A percentile compares a stretch with the other conserved stretches of the same genome.
These are phyloP conservation scores for Odocoileus virginianus DNA, from an alignment of 2,113 vertebrate genomes.

Conservation along the genomic window DNA sequence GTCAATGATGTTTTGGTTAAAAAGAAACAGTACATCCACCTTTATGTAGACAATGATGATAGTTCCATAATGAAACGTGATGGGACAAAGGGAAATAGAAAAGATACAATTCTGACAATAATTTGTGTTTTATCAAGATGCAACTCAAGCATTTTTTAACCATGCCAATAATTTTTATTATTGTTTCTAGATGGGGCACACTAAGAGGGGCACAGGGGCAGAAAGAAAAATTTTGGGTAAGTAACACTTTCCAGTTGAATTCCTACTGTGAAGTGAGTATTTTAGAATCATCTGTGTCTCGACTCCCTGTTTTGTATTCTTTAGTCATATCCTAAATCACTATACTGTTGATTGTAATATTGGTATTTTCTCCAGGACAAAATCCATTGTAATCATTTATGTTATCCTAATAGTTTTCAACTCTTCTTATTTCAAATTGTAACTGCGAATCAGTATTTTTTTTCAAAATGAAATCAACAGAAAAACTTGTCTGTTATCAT, in stretches of 20 bases:
- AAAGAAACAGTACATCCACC: not conserved
- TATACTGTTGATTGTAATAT: not conserved
- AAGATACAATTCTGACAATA: not conserved
- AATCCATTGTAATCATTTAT: not conserved
- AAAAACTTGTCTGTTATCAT: not conserved
- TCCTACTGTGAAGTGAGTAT: not conserved
- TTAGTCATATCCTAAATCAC: not conserved
- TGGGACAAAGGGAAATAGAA: not conserved
- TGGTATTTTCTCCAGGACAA: not conserved
- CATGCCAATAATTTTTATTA: not conserved
- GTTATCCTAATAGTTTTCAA: not conserved
- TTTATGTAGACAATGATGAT: not conserved
- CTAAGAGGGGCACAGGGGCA: slow-evolving; percentile 66
- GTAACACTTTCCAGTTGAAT: slow-evolving; percentile 26
- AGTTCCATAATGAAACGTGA: not conserved
- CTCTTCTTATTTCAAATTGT: not conserved
- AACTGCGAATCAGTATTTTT: not conserved
- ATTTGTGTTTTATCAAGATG: not conserved
- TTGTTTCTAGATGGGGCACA: slow-evolving; percentile 79
- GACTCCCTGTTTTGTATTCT: not conserved
- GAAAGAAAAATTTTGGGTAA: slow-evolving; percentile 84
- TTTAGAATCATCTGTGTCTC: not conserved
- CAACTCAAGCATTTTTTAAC: not conserved
- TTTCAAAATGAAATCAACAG: not conserved
- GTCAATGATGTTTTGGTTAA: not conserved